Conservation (phyloP, 1,140 invertebrate genomes). For the Ooceraea biroi region DNA sequence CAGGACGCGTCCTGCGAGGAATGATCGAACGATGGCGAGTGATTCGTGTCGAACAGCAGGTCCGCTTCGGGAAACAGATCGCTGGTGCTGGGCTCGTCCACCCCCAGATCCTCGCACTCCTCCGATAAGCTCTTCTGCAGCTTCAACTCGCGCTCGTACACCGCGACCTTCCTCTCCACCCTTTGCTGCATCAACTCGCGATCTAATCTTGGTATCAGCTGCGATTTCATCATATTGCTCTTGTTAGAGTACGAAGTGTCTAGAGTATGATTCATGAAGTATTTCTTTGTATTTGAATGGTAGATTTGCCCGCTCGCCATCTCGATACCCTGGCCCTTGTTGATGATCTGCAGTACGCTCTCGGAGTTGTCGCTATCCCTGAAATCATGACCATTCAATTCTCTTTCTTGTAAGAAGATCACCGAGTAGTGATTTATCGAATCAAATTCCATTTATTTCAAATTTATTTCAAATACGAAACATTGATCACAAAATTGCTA, state of each 20-base stretch:
- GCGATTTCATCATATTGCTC: constrained; percentile 68
- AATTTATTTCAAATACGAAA: too few species aligned
- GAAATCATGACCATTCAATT: neutral
- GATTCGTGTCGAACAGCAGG: constrained; percentile 88
- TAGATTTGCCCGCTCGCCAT: constrained; percentile 81
- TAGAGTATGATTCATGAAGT: constrained; percentile 83
- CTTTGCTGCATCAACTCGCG: constrained; percentile 80
- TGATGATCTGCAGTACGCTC: constrained; percentile 84
- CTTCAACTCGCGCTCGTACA: constrained; percentile 87
- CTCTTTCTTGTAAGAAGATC: constrained; percentile 2
- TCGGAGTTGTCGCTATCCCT: constrained; percentile 78
- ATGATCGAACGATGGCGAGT: constrained; percentile 85
- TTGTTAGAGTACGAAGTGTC: constrained; percentile 83
- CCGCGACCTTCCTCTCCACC: constrained; percentile 85
- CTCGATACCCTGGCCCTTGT: constrained; percentile 83
- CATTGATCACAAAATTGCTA: too few species aligned
- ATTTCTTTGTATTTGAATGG: constrained; percentile 82
- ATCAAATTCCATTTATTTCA: too few species aligned
- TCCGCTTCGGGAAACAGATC: constrained; percentile 92
- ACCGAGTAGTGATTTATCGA: too few species aligned
- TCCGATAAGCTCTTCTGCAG: constrained; percentile 91
- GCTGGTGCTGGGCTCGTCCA: constrained; percentile 91
- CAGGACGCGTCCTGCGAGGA: constrained; percentile 84
- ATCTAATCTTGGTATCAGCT: constrained; percentile 77
- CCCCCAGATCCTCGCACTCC: constrained; percentile 92